Conservation (phyloP, 2,888 invertebrate genomes). For the Agonum fuliginosum region DNA sequence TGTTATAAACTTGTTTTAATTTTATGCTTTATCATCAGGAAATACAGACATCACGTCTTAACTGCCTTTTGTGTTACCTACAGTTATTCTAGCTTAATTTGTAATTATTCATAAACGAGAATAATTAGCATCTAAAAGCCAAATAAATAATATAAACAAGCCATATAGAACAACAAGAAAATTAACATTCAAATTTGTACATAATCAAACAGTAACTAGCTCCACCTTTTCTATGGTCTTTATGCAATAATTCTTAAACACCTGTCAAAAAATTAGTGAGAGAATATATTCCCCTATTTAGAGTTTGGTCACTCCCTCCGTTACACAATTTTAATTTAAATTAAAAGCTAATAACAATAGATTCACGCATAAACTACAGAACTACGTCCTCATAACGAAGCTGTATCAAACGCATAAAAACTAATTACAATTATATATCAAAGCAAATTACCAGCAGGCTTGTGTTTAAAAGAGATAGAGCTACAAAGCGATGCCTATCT, state of each 20-base stretch:
- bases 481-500: conserved; percentile 35
- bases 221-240: conserved; percentile 9
- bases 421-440: conserved; percentile 57
- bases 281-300: conserved; percentile 10
- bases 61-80: not conserved
- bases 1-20: not conserved
- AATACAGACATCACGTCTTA: not conserved
- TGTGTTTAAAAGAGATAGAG: conserved; percentile 12
- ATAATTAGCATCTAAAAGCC: not conserved
- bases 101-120: conserved; percentile 12
- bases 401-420: conserved; percentile 42
- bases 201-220: not conserved
- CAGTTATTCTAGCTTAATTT: not conserved
- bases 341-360: conserved; percentile 48
- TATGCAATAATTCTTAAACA: conserved; percentile 14
- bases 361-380: conserved; percentile 41
- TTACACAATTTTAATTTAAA: conserved; percentile 48
- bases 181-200: conserved; percentile 31
- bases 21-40: not conserved
- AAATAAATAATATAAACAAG: conserved; percentile 30
- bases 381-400: conserved; percentile 22
- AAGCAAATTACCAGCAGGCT: conserved; percentile 23
- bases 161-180: not conserved
- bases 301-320: conserved; percentile 18
- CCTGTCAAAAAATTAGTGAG: conserved; percentile 44